Evolutionary conservation across 2,888 invertebrate species (phyloP).

Genomic region (Idaea biselata): DNA sequence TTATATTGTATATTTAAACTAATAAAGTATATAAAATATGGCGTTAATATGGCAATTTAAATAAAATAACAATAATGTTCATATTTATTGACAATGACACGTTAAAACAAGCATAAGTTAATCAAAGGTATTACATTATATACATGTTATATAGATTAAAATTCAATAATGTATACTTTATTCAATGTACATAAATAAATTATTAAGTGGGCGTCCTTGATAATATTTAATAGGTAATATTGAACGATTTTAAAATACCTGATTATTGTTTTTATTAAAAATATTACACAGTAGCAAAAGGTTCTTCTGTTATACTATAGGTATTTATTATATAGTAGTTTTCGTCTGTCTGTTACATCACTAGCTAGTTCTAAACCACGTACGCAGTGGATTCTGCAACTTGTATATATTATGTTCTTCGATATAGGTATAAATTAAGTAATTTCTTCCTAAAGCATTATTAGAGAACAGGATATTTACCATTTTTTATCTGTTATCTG

Average conservation of each 20-base stretch:
- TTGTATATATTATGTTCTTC: too few relatives aligned
- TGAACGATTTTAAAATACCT: neutral
- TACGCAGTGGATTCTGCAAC: too few relatives aligned
- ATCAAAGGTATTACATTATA: neutral
- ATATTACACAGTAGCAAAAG: neutral
- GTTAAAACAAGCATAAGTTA: constrained; percentile 2
- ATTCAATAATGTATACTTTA: neutral
- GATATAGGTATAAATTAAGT: too few relatives aligned
- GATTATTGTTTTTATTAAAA: neutral
- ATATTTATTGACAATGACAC: neutral
- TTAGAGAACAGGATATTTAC: too few relatives aligned
- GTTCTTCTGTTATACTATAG: neutral
- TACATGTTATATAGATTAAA: neutral
- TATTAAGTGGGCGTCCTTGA: neutral
- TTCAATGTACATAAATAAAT: too few relatives aligned
- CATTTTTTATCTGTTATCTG: too few relatives aligned
- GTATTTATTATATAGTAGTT: too few relatives aligned
- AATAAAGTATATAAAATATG: neutral
- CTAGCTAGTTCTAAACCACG: too few relatives aligned
- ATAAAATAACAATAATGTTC: neutral
- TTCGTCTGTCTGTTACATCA: too few relatives aligned
- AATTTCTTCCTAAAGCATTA: too few relatives aligned
- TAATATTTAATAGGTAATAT: neutral
- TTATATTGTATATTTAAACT: neutral
- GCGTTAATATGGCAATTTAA: neutral